phyloP scores from a whole-genome alignment of 2,888 invertebrate species.

The Lymantria dispar region DNA sequence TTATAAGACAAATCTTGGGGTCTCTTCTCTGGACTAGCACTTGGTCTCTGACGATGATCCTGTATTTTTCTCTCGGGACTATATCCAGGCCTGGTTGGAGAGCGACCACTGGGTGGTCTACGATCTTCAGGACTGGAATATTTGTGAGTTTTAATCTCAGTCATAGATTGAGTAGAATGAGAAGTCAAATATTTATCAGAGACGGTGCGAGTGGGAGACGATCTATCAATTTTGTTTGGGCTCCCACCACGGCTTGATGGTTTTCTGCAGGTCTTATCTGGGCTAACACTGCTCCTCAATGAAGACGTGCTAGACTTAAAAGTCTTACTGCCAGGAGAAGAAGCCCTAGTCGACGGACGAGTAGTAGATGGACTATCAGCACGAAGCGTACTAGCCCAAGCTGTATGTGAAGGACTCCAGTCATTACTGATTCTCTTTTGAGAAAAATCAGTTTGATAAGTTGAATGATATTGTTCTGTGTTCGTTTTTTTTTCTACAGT shows the following conservation, averaged over 20 bases:
- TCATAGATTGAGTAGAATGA: conserved; percentile 49
- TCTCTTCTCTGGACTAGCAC: conserved; percentile 59
- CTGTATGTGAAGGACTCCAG: conserved; percentile 88
- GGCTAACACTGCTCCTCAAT: conserved; percentile 77
- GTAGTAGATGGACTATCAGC: conserved; percentile 83
- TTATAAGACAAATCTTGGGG: conserved; percentile 31
- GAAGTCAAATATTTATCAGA: conserved; percentile 54
- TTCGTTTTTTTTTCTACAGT: conserved; percentile 51
- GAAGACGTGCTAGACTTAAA: conserved; percentile 79
- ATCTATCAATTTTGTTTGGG: conserved; percentile 50
- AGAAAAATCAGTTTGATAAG: conserved; percentile 82
- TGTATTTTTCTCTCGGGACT: conserved; percentile 57
- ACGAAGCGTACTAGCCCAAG: conserved; percentile 88
- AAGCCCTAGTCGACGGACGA: conserved; percentile 75
- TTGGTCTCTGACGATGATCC: conserved; percentile 44
- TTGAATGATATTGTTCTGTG: conserved; percentile 81
- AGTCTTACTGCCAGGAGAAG: conserved; percentile 79
- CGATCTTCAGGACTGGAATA: conserved; percentile 47
- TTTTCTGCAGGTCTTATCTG: conserved; percentile 63
- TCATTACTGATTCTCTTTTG: conserved; percentile 84
- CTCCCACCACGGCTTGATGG: conserved; percentile 64
- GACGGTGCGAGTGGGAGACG: conserved; percentile 54
- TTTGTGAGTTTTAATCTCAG: conserved; percentile 50
- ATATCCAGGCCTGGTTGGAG: conserved; percentile 47
- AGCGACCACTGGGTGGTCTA: conserved; percentile 45